phyloP scores from a whole-genome alignment of 2,113 vertebrate genomes.

The Xiphias gladius region DNA sequence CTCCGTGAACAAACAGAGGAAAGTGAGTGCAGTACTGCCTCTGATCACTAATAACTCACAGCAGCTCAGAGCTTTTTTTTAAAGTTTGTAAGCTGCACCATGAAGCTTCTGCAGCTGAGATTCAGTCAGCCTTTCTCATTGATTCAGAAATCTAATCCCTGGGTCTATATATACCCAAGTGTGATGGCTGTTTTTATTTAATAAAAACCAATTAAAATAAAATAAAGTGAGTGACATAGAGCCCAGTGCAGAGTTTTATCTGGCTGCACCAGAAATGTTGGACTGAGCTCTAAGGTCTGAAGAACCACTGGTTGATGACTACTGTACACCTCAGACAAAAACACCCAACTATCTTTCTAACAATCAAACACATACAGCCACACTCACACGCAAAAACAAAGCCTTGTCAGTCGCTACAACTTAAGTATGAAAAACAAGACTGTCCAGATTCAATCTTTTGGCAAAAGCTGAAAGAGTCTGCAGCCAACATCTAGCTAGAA shows the following conservation, averaged over 20 bases:
- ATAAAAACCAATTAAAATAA: conserved; percentile 38
- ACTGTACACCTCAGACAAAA: conserved; percentile 12
- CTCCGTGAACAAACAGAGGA: not conserved
- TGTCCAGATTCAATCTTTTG: conserved; percentile 35
- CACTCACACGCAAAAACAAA: not conserved
- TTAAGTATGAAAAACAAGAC: conserved; percentile 4
- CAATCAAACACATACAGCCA: not conserved
- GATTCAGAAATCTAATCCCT: conserved; percentile 8
- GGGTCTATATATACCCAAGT: not conserved
- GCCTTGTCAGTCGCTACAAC: not conserved
- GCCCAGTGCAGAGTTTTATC: conserved; percentile 10
- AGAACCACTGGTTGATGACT: not conserved
- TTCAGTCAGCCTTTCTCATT: not conserved
- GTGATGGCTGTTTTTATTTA: conserved; percentile 33
- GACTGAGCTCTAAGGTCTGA: not conserved
- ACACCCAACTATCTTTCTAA: not conserved
- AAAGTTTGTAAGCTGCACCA: no score
- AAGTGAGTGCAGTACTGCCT: not conserved
- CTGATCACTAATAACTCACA: no score
- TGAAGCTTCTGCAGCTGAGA: not conserved
- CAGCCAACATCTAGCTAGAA: no score
- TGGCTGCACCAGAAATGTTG: conserved; percentile 23
- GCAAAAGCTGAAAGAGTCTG: conserved; percentile 18
- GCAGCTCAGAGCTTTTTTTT: no score
- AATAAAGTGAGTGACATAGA: not conserved